phyloP scores from a whole-genome alignment of 2,113 vertebrate species.

The Daboia siamensis region DNA sequence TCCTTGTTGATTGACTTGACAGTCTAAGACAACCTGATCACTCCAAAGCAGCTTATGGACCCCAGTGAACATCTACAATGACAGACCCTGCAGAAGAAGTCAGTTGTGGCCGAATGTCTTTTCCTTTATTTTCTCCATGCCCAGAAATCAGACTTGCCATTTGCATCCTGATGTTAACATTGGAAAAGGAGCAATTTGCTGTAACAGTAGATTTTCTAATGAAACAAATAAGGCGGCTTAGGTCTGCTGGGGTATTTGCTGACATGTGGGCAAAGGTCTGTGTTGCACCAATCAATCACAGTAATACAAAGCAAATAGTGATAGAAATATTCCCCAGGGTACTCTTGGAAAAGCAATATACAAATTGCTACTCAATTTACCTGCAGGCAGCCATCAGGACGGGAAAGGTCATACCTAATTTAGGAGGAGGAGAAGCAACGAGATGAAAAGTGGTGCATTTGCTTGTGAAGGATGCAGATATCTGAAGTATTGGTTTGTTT shows the following conservation, averaged over 20 bases:
- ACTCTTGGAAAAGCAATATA: neutral
- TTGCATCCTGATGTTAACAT: slow-evolving; percentile 42
- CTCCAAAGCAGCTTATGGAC: neutral
- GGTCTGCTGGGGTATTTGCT: slow-evolving; percentile 2
- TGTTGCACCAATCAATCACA: slow-evolving; percentile 6
- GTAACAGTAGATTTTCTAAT: slow-evolving; percentile 46
- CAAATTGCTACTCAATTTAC: slow-evolving; percentile 38
- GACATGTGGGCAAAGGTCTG: slow-evolving; percentile 15
- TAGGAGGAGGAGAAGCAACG: slow-evolving; percentile 22
- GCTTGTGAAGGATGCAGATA: neutral
- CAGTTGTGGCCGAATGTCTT: slow-evolving; percentile 13
- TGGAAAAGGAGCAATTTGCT: slow-evolving; percentile 43
- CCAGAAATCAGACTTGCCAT: slow-evolving; percentile 54
- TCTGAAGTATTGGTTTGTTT: neutral
- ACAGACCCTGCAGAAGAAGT: slow-evolving; percentile 19
- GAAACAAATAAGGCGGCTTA: slow-evolving; percentile 17
- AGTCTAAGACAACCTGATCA: neutral
- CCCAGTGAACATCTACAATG: slow-evolving; percentile 9
- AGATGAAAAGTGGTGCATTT: neutral
- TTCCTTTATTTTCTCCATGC: slow-evolving; percentile 44
- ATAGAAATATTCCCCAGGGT: slow-evolving; percentile 28
- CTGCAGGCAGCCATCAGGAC: neutral
- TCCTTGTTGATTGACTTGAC: neutral
- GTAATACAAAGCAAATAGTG: neutral
- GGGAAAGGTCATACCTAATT: slow-evolving; percentile 17